Evolutionary conservation across 2,113 vertebrate genomes (phyloP), one percentile per base, ranked within the genome.

Genomic region (Eublepharis macularius): DNA sequence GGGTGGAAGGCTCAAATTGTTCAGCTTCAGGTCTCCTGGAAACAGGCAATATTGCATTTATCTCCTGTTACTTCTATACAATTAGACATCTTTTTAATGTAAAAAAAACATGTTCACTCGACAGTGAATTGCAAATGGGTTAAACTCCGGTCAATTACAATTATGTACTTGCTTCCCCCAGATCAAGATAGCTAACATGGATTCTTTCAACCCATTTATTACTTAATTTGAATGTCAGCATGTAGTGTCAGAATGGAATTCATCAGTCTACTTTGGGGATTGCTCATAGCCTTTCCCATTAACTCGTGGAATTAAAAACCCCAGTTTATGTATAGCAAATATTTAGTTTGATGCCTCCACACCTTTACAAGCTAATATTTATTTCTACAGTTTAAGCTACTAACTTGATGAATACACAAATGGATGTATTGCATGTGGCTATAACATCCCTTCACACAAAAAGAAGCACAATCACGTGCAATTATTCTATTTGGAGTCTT

Each of bases 1-100:
- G 88, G 87, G 94, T 92, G 93, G 85, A 91, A 95, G 69, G 80
- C 19, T 91, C 80, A n/a, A 36, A 92, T 92, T 93, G 72, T 94
- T 88, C 87, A 85, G 92, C 89, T 95, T 91, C 86, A 82, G 80
- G 89, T 87, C 92, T 74, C 88, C 90, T 76, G 76, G 87, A 88
- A 81, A 72, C 78, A 89, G 77, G 76, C 45, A 0, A 0, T 34
- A 73, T 41, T 57, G 57, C 77, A 84, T 92, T 84, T 45, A 82
- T 84, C 78, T 90, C 76, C 34, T 86, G 90, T 86, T 80, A n/a
- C 60, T 83, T 90, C 85, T 80, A 76, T 87, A 84, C 85, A 91
- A 90, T 86, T 84, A 26, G 0, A 0, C 60, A 45, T 74, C 84
- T 87, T 83, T 68, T 68, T 68, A 12, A 66, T 13, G 16, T 14